A percentile compares a stretch with the other conserved stretches of the same genome.
phyloP scores from a whole-genome alignment of 2,888 invertebrate genomes.

The Oeneis ivallda region DNA sequence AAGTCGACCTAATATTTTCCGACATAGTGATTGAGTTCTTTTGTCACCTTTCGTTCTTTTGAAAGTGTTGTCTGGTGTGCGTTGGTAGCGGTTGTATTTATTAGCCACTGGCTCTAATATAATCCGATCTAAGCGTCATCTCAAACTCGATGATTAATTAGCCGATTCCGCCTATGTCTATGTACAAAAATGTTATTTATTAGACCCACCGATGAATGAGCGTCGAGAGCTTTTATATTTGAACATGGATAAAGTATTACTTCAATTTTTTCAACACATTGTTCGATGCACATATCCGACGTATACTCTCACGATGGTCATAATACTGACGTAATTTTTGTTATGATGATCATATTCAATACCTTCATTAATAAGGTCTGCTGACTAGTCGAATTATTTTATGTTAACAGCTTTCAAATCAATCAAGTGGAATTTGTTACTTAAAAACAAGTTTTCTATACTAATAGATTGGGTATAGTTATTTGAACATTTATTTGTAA shows the following conservation, averaged over 20 bases:
- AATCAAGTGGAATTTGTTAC: not conserved
- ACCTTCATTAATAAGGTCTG: conserved; percentile 8
- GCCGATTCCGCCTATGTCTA: conserved; percentile 42
- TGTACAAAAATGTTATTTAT: conserved; percentile 44
- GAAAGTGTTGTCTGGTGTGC: conserved; percentile 22
- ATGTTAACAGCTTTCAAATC: conserved; percentile 1
- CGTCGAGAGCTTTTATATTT: conserved; percentile 18
- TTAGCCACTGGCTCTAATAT: conserved; percentile 55
- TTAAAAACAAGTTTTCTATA: conserved; percentile 8
- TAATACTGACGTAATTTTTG: conserved; percentile 7
- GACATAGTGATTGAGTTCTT: conserved; percentile 11
- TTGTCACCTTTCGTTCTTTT: conserved; percentile 10
- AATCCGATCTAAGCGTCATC: conserved; percentile 59
- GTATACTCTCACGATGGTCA: conserved; percentile 7
- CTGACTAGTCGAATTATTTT: conserved; percentile 14
- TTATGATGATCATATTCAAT: not conserved
- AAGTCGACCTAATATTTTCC: conserved; percentile 27
- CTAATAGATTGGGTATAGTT: not conserved
- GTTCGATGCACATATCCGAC: conserved; percentile 2
- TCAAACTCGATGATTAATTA: conserved; percentile 59
- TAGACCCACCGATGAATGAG: conserved; percentile 15
- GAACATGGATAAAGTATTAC: conserved; percentile 23
- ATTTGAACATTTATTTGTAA: not conserved
- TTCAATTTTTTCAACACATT: conserved; percentile 12
- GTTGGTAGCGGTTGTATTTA: conserved; percentile 45